These are phyloP conservation scores for Coronaproctus castanopsis DNA, from an alignment of 2,888 invertebrate genomes.

Conservation along the genomic window DNA sequence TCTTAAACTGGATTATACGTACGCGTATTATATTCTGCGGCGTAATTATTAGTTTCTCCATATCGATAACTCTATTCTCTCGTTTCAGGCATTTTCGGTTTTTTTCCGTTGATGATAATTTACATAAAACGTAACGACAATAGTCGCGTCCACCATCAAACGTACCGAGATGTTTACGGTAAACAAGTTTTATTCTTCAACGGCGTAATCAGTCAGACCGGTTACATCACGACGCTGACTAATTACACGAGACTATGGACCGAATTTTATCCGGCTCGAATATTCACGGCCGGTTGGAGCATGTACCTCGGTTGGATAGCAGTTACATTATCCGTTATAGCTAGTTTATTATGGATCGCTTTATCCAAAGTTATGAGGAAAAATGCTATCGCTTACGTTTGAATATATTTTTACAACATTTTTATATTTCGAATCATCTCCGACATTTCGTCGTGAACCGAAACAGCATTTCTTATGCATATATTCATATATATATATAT, in stretches of 20 bases:
- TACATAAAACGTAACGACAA: conserved; percentile 44
- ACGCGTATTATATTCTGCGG: too few relatives aligned
- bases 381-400: too few relatives aligned
- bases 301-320: conserved; percentile 70
- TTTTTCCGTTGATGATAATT: conserved; percentile 79
- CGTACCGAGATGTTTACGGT: not conserved
- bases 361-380: conserved; percentile 79
- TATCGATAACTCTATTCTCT: too few relatives aligned
- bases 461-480: too few relatives aligned
- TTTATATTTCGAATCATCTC: too few relatives aligned
- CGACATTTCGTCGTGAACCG: too few relatives aligned
- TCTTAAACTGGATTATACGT: too few relatives aligned
- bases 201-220: not conserved
- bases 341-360: conserved; percentile 67
- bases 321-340: conserved; percentile 58
- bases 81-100: conserved; percentile 58
- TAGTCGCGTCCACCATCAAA: not conserved
- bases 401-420: too few relatives aligned
- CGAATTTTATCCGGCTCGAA: conserved; percentile 31
- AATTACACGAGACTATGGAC: not conserved
- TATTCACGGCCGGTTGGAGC: conserved; percentile 63
- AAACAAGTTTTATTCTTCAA: not conserved
- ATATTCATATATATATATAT: too few relatives aligned
- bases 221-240: not conserved
- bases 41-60: too few relatives aligned